Conservation (phyloP, 2,888 invertebrate species). For the Colletes collaris region DNA sequence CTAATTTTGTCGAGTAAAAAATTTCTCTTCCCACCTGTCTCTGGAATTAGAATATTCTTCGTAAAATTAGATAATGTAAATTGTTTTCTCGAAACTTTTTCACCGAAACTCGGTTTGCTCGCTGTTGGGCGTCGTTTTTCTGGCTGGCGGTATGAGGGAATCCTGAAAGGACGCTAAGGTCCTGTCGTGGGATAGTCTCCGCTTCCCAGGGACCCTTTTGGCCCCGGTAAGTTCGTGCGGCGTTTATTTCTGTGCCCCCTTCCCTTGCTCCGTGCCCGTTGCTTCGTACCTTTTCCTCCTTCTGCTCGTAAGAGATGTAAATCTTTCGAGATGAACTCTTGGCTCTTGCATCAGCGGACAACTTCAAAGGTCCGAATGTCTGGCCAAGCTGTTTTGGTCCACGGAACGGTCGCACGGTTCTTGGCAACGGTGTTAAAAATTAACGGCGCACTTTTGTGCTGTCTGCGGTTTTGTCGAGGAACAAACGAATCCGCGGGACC, state of each 20-base stretch:
- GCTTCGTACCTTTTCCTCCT: conserved; percentile 40
- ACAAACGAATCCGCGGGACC: background rate
- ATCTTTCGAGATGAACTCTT: conserved; percentile 62
- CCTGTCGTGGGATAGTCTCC: conserved; percentile 61
- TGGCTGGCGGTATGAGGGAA: conserved; percentile 45
- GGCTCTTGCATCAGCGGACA: conserved; percentile 49
- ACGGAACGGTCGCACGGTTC: conserved; percentile 24
- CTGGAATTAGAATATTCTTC: too few species aligned
- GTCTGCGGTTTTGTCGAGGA: background rate
- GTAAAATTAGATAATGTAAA: too few species aligned
- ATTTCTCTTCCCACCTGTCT: too few species aligned
- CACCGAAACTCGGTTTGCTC: too few species aligned
- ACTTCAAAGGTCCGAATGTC: conserved; percentile 56
- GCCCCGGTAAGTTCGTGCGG: conserved; percentile 55
- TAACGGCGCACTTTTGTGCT: conserved; percentile 33
- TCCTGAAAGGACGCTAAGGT: conserved; percentile 49
- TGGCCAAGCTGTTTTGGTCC: conserved; percentile 18
- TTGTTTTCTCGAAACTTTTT: too few species aligned
- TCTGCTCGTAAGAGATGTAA: conserved; percentile 54
- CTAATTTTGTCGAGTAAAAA: too few species aligned
- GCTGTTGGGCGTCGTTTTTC: conserved; percentile 57
- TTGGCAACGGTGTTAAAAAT: conserved; percentile 32
- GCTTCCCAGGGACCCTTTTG: conserved; percentile 64
- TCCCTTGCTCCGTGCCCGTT: conserved; percentile 20
- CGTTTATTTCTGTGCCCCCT: conserved; percentile 53